Evolutionary conservation across 2,888 invertebrate genomes (phyloP), one percentile per base, ranked within the genome.

Genomic region (Heliconius erato): DNA sequence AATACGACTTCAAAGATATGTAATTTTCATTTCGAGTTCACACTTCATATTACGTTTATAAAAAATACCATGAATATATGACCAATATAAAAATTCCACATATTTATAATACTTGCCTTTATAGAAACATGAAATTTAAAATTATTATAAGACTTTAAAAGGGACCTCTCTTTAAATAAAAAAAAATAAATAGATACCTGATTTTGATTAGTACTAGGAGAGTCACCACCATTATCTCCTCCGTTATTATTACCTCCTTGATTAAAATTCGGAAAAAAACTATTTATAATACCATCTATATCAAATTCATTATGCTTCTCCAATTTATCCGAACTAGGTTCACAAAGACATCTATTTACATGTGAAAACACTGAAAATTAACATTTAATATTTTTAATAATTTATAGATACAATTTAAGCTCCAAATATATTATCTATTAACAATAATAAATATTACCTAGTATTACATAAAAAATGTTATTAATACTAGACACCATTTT

Each of bases 281-380:
- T 81, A 26, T 74, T 72, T 67, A 82, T 79, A 14, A 79, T 9
- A 19, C 81, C 72, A 72, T 82, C 72, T 23, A 82, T 12, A 72
- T 79, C 79, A 7, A 82, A 54, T 35, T 19, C 7, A 26, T 44
- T 63, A 2, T 79, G 19, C 67, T 78, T 78, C 3, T 26, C 59
- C 63, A 63, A 72, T 44, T 79, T 78, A 32, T 68, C 78, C 23
- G 78, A 49, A 28, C 23, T 2, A 3, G 28, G 63, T 0, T 63
- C 35, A 5, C 59, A 40, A 76, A 76, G 26, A 19, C 19, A 63
- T 63, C n/a, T n/a, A n/a, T 14, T 63, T 12, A 76, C 40, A 40
- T 4, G 14, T n/a, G 63, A 63, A 76, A 76, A 9, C 3, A 76
- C 76, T 63, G 76, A 35, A 76, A 76, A 26, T 40, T 40, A 19